Base-by-base conservation (phyloP, 1,140 invertebrate species). In the Drosophila simulans region DNA sequence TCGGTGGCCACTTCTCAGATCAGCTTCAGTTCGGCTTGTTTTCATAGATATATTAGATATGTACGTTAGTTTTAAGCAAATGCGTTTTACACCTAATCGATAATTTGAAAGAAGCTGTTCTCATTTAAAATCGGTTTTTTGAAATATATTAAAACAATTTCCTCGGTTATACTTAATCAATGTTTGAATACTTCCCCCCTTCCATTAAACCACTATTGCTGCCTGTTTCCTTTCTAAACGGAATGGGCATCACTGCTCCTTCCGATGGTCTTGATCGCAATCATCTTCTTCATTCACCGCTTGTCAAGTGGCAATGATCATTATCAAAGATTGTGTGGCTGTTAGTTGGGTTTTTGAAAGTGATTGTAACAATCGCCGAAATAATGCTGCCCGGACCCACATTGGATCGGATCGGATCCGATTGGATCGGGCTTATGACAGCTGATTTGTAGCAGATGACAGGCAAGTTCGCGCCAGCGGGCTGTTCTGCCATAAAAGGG, bases 381-480 rank as follows among this genome's bases (percentile, higher is more conserved):
- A 70, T 68, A 76, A 48, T 17, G 56, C 43, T 59, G 34, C 31
- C 39, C 51, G n/a, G 58, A 37, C 55, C 55, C 5, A 34, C 5
- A 34, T 15, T 13, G 55, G 43, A 25, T 59, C 62, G 77, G 64
- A 53, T 43, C 42, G 40, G 7, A 31, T 31, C 37, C 13, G 49
- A 34, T 58, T 56, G 77, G 64, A 52, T 59, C 42, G 71, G 74
- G 35, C 77, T 88, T 88, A 79, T 88, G 82, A 86, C 82, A 86
- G 83, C 84, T 89, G 84, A 88, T 88, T 88, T 88, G 83, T 88
- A 83, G 84, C 84, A 88, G 83, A 88, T 88, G 83, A 88, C 83
- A 89, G 83, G 79, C 79, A 89, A 88, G 83, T 88, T 86, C 83
- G 82, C 82, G 70, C 83, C 82, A 79, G 64, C 64, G 59, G 64